Evolutionary conservation across 2,797 vertebrate genomes (phyloP).

Genomic region (Halcyon leucocephala): DNA sequence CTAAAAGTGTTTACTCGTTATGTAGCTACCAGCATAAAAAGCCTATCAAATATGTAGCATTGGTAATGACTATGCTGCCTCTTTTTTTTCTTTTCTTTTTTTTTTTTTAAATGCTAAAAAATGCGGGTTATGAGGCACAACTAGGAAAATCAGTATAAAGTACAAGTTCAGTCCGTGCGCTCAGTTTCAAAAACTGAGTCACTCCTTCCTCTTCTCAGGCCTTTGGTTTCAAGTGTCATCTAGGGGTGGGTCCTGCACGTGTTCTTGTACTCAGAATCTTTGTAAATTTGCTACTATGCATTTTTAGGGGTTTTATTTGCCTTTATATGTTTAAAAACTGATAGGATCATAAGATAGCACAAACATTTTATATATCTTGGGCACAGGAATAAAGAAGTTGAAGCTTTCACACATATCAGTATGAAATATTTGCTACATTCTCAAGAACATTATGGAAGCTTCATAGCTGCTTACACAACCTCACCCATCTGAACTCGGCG

Average conservation of each 20-base stretch:
- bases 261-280: background rate
- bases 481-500: background rate
- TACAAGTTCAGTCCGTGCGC: background rate
- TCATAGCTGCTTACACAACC: background rate
- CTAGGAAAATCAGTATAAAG: background rate
- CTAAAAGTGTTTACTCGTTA: conserved; percentile 55
- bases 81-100: background rate
- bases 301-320: background rate
- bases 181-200: background rate
- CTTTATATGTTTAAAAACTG: background rate
- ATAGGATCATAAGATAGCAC: background rate
- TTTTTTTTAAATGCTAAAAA: background rate
- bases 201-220: background rate
- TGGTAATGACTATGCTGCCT: conserved; percentile 31
- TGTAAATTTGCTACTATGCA: background rate
- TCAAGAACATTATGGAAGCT: background rate
- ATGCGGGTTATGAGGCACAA: conserved; percentile 33
- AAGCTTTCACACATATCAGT: background rate
- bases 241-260: background rate
- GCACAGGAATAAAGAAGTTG: background rate
- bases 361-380: background rate
- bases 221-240: background rate
- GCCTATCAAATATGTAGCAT: background rate
- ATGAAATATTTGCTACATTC: background rate
- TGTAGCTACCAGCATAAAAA: conserved; percentile 15